Evolutionary conservation across 2,888 invertebrate species (phyloP).

Genomic region (Abrostola tripartita): DNA sequence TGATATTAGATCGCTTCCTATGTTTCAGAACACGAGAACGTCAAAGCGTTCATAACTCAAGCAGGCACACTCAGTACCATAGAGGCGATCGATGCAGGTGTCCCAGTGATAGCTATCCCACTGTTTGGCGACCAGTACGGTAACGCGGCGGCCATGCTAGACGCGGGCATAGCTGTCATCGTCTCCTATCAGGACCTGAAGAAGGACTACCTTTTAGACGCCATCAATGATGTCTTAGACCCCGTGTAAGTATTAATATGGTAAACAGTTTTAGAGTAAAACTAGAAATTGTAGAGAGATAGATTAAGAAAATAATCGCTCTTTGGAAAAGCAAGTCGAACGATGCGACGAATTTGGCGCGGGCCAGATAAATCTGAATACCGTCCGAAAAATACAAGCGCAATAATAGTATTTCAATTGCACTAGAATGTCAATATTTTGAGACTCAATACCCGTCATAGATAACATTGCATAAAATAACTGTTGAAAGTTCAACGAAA

Average conservation of each 20-base stretch:
- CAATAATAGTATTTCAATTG: not conserved
- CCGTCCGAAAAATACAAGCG: not conserved
- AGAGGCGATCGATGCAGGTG: constrained; percentile 90
- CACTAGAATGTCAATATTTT: not conserved
- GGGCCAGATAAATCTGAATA: no score
- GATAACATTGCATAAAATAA: constrained; percentile 12
- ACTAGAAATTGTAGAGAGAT: not conserved
- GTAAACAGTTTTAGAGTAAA: no score
- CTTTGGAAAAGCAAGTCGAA: no score
- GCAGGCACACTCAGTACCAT: constrained; percentile 91
- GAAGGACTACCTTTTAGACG: constrained; percentile 86
- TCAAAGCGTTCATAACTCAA: constrained; percentile 90
- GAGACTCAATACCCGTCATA: not conserved
- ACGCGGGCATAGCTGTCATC: constrained; percentile 88
- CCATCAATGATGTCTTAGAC: constrained; percentile 88
- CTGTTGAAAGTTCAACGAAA: constrained; percentile 16
- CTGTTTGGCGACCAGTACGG: constrained; percentile 92
- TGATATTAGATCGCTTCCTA: constrained; percentile 3
- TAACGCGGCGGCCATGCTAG: constrained; percentile 89
- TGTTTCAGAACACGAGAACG: constrained; percentile 90
- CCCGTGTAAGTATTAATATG: constrained; percentile 81
- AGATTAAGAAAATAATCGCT: no score
- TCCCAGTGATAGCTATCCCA: constrained; percentile 90
- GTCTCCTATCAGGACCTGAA: constrained; percentile 88
- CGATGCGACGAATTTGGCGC: no score